Evolutionary conservation across 1,140 invertebrate genomes (phyloP), one percentile per base, ranked within the genome.

Genomic region (Drosophila paulistorum): DNA sequence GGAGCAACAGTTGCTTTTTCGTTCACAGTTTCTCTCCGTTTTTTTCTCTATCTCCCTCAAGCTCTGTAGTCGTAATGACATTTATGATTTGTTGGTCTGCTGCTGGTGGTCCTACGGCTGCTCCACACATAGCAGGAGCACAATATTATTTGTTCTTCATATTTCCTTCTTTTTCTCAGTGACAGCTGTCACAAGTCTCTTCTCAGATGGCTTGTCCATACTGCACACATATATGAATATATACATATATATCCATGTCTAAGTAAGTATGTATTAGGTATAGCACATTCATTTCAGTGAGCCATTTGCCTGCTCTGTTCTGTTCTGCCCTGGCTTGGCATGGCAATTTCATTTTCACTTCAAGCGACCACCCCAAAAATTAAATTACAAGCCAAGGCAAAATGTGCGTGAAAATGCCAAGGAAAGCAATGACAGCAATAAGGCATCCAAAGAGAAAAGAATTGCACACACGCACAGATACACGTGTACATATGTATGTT

Each of bases 51-150:
- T 23, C 10, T 51, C 7, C 1, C 9, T 51, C 17, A 26, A 4
- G 3, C 42, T 23, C 7, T 48, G 1, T 20, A 23, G 51, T 66
- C 63, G 60, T 79, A 77, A 79, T 79, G 69, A 72, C 76, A 86
- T 87, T 86, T 87, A 86, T 87, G 83, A 83, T 86, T 86, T 87
- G 75, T 73, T 87, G 68, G 67, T 74, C 69, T 62, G 62, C 65
- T 64, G 39, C 42, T 59, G 14, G 57, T 37, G 17, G 17, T 7
- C 73, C 73, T 64, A 30, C 30, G 5, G 73, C 45, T 64, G n/a
- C 26, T 35, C 30, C 41, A 17, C 58, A n/a, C 6, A 10, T 48
- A 48, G 45, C 14, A 30, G 30, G 6, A 48, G 45, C 45, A 51
- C 45, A 51, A 51, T 51, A 51, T 51, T 51, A 51, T 51, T 51